Conservation (phyloP, 2,888 invertebrate genomes). For the Lasioglossum villosulum region DNA sequence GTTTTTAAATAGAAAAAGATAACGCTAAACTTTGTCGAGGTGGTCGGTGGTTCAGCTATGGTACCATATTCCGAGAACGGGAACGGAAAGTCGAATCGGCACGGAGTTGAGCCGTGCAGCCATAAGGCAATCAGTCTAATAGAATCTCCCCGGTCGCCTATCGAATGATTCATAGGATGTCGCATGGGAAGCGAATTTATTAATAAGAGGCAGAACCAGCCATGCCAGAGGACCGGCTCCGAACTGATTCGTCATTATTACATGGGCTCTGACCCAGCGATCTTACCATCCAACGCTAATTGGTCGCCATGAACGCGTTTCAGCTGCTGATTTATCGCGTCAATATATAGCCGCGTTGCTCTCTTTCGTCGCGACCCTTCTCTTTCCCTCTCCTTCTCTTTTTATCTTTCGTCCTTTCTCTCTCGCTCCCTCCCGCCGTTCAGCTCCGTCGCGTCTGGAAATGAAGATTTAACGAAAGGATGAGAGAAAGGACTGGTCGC, state of each 20-base stretch:
- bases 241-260: conserved; percentile 75
- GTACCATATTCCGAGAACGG: neutral
- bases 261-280: conserved; percentile 64
- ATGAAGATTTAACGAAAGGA: conserved; percentile 52
- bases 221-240: conserved; percentile 56
- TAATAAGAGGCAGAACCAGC: conserved; percentile 71
- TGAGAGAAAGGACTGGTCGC: conserved; percentile 6
- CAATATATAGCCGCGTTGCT: conserved; percentile 47
- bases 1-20: too few species aligned
- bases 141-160: conserved; percentile 76
- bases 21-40: too few species aligned
- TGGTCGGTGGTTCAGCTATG: neutral
- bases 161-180: conserved; percentile 76
- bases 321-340: conserved; percentile 64
- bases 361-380: conserved; percentile 11
- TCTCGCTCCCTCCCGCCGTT: neutral
- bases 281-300: conserved; percentile 68
- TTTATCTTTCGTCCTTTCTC: neutral
- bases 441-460: conserved; percentile 15
- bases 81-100: conserved; percentile 69
- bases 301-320: conserved; percentile 62
- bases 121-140: conserved; percentile 77
- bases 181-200: conserved; percentile 78
- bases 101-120: conserved; percentile 57
- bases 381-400: neutral